Evolutionary conservation across 2,888 invertebrate species (phyloP).

Genomic region (Apeira syringaria): DNA sequence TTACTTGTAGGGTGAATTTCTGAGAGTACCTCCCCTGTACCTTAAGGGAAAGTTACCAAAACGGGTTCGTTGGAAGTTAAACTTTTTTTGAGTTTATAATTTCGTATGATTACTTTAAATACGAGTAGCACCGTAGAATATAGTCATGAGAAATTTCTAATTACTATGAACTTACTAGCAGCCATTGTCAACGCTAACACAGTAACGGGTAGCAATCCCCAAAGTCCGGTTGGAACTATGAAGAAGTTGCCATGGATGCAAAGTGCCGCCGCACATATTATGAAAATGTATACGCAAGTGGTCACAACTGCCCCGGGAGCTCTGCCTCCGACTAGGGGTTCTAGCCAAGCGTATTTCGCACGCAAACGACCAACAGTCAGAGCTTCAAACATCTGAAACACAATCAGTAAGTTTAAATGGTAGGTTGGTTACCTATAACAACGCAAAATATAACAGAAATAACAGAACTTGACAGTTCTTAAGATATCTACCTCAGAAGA

Average conservation of each 20-base stretch:
- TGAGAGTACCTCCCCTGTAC: too few relatives aligned
- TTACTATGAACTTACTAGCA: conserved; percentile 22
- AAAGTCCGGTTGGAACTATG: conserved; percentile 82
- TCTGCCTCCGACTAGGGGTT: conserved; percentile 88
- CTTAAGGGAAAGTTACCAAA: too few relatives aligned
- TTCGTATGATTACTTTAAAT: too few relatives aligned
- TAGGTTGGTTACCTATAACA: neutral
- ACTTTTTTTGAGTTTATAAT: too few relatives aligned
- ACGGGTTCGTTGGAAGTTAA: too few relatives aligned
- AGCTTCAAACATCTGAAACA: conserved; percentile 80
- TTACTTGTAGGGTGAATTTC: too few relatives aligned
- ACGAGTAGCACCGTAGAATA: too few relatives aligned
- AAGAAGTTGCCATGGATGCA: conserved; percentile 87
- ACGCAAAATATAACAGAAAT: neutral
- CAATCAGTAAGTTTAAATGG: conserved; percentile 3
- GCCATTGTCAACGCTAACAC: conserved; percentile 12
- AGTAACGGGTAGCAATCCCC: conserved; percentile 85
- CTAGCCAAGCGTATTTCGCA: conserved; percentile 88
- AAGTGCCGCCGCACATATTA: conserved; percentile 86
- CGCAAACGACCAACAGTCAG: conserved; percentile 90
- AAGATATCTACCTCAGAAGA: conserved; percentile 73
- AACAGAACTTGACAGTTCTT: neutral
- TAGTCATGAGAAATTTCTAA: too few relatives aligned
- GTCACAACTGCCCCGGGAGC: conserved; percentile 91
- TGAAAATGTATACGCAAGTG: conserved; percentile 88